phyloP scores from a whole-genome alignment of 1,140 invertebrate genomes.

The Coenobita brevimanus region DNA sequence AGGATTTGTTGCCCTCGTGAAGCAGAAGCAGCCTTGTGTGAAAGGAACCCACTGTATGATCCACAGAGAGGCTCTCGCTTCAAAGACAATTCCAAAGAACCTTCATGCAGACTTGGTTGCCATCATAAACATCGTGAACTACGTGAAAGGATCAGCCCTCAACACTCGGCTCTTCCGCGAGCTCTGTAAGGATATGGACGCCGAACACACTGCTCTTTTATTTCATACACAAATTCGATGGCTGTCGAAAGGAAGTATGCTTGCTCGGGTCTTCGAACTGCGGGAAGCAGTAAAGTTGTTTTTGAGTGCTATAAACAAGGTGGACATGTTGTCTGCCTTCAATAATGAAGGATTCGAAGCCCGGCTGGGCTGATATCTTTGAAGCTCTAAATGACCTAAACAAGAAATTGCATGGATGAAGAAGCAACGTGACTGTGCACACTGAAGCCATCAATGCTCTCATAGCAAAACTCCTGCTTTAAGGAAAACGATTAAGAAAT shows the following conservation, averaged over 20 bases:
- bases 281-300: constrained; percentile 29
- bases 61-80: too few relatives aligned
- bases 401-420: constrained; percentile 1
- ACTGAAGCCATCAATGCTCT: constrained; percentile 17
- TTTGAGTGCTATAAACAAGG: constrained; percentile 1
- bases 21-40: too few relatives aligned
- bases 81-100: too few relatives aligned
- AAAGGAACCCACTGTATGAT: too few relatives aligned
- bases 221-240: constrained; percentile 14
- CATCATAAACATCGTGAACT: too few relatives aligned
- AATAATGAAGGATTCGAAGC: constrained; percentile 16
- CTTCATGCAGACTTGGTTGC: too few relatives aligned
- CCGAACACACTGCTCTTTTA: not conserved
- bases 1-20: too few relatives aligned
- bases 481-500: not conserved
- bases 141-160: too few relatives aligned
- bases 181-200: too few relatives aligned
- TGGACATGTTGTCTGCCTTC: constrained; percentile 20
- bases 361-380: constrained; percentile 16
- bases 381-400: not conserved
- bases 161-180: too few relatives aligned
- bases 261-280: constrained; percentile 19
- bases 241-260: constrained; percentile 13
- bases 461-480: constrained; percentile 27
- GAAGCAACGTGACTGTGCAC: constrained; percentile 3